A percentile compares a stretch with the other conserved stretches of the same genome.
phyloP scores from a whole-genome alignment of 1,140 invertebrate species.

The Drosophila leontia region DNA sequence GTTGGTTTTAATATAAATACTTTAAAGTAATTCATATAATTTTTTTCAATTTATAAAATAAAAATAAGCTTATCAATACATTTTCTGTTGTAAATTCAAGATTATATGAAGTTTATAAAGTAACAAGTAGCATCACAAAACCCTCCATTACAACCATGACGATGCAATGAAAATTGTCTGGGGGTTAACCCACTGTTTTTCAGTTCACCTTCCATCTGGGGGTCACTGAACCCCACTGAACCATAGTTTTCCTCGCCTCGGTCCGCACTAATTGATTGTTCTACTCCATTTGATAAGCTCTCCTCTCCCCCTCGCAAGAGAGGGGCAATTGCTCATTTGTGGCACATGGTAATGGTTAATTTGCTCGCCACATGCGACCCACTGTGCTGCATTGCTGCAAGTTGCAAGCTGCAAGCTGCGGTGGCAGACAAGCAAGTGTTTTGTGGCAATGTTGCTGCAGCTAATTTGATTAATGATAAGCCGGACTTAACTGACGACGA shows the following conservation, averaged over 20 bases:
- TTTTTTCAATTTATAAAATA: no score
- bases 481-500: slow-evolving; percentile 79
- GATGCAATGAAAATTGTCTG: neutral
- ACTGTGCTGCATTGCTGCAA: slow-evolving; percentile 47
- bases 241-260: slow-evolving; percentile 22
- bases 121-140: no score
- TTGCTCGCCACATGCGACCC: slow-evolving; percentile 26
- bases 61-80: neutral
- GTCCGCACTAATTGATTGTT: slow-evolving; percentile 47
- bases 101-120: no score
- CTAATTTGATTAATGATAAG: slow-evolving; percentile 84
- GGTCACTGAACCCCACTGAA: slow-evolving; percentile 30
- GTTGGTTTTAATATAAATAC: no score
- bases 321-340: slow-evolving; percentile 39
- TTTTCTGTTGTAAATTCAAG: no score
- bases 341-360: slow-evolving; percentile 46
- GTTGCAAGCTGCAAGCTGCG: slow-evolving; percentile 11
- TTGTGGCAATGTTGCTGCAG: slow-evolving; percentile 64
- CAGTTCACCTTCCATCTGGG: slow-evolving; percentile 7
- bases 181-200: slow-evolving; percentile 5
- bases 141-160: neutral
- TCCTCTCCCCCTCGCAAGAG: neutral
- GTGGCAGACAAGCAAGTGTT: slow-evolving; percentile 61
- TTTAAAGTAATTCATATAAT: no score
- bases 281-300: slow-evolving; percentile 49